These are phyloP conservation scores for Oconnorella tubifera DNA, from an alignment of 2,888 invertebrate species.

Conservation along the genomic window DNA sequence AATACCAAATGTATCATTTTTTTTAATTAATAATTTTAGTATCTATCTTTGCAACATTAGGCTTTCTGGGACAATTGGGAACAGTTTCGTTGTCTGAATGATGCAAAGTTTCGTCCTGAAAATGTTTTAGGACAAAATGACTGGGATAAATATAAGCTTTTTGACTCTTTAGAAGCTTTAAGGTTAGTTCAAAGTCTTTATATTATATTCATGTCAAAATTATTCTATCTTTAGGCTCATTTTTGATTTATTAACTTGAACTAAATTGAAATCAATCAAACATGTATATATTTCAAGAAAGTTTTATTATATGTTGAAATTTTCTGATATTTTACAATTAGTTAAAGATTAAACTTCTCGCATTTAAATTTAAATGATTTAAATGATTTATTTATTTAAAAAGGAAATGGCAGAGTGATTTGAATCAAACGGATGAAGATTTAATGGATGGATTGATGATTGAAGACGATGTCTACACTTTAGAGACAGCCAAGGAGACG, in stretches of 20 bases:
- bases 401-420: slow-evolving; percentile 24
- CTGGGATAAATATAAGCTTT: slow-evolving; percentile 2
- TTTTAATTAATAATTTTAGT: slow-evolving; percentile 5
- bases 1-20: no score
- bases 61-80: slow-evolving; percentile 54
- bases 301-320: no score
- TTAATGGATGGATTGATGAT: slow-evolving; percentile 4
- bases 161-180: not conserved
- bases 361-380: no score
- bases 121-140: slow-evolving; percentile 40
- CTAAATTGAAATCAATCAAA: no score
- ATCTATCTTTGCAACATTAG: slow-evolving; percentile 35
- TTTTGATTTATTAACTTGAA: no score
- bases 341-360: no score
- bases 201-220: no score
- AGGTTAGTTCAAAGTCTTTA: not conserved
- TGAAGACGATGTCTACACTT: slow-evolving; percentile 13
- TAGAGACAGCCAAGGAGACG: slow-evolving; percentile 17
- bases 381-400: no score
- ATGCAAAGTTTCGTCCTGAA: slow-evolving; percentile 45
- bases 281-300: no score
- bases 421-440: slow-evolving; percentile 19
- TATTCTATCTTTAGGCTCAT: no score
- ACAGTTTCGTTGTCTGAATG: slow-evolving; percentile 47
- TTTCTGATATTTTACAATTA: no score